Evolutionary conservation across 2,113 vertebrate species (phyloP).

Genomic region (Myotis yumanensis): DNA sequence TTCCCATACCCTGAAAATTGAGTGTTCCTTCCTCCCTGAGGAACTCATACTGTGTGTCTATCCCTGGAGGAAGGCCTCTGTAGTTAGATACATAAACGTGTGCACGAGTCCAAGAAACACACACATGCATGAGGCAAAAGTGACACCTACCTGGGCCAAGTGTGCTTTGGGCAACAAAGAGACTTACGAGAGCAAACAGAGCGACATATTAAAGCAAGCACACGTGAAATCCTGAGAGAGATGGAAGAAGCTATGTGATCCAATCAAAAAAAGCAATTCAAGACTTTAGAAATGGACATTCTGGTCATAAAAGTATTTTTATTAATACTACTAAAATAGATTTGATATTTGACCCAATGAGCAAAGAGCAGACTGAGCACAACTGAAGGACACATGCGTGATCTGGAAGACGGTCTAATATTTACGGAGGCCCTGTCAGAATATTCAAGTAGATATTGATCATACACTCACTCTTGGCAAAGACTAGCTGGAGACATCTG

Average conservation of each 20-base stretch:
- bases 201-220: not conserved
- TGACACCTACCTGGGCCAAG: not conserved
- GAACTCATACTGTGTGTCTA: rapidly evolving
- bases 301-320: not conserved
- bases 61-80: not conserved
- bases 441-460: not conserved
- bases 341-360: not conserved
- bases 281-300: not conserved
- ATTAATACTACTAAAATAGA: not conserved
- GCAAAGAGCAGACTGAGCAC: not conserved
- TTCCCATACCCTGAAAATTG: too few relatives aligned
- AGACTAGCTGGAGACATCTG: not conserved
- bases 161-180: not conserved
- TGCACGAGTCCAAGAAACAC: not conserved
- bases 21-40: not conserved
- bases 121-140: not conserved
- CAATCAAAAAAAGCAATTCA: not conserved
- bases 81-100: too few relatives aligned
- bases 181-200: not conserved
- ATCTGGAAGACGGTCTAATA: not conserved
- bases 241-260: not conserved
- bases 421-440: not conserved
- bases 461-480: not conserved
- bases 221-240: not conserved
- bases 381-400: not conserved